phyloP scores from a whole-genome alignment of 1,140 invertebrate genomes.

The Yoshiicerus persimilis region DNA sequence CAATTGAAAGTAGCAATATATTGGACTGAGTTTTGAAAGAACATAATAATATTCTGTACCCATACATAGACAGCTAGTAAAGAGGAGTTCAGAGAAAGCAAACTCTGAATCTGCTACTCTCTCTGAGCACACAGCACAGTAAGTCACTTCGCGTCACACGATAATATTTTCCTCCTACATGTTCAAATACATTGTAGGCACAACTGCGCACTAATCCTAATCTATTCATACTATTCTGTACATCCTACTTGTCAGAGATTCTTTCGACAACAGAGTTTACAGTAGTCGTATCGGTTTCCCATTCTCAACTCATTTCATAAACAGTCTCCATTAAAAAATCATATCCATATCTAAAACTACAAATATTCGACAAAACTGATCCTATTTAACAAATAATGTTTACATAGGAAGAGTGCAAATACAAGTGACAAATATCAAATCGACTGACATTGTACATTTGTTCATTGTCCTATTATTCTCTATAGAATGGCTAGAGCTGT shows the following conservation, averaged over 20 bases:
- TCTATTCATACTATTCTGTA: background rate
- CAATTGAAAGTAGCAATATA: background rate
- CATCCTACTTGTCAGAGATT: background rate
- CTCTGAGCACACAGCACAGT: background rate
- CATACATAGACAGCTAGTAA: too few species aligned
- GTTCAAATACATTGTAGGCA: background rate
- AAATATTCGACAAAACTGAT: too few species aligned
- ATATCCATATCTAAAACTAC: too few species aligned
- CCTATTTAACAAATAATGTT: background rate
- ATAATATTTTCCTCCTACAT: conserved; percentile 3
- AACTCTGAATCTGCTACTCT: background rate
- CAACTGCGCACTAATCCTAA: conserved; percentile 15
- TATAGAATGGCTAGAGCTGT: background rate
- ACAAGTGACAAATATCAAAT: background rate
- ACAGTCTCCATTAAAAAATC: background rate
- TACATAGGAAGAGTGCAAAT: background rate
- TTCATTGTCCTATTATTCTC: background rate
- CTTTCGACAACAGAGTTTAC: background rate
- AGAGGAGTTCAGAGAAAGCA: too few species aligned
- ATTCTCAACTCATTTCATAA: background rate
- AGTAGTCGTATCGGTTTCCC: background rate
- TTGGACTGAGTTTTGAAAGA: too few species aligned
- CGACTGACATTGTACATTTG: background rate
- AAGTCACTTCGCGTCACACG: background rate
- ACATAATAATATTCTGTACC: background rate